These are phyloP conservation scores for Ditula angustiorana DNA, from an alignment of 2,888 invertebrate genomes.

Conservation along the genomic window DNA sequence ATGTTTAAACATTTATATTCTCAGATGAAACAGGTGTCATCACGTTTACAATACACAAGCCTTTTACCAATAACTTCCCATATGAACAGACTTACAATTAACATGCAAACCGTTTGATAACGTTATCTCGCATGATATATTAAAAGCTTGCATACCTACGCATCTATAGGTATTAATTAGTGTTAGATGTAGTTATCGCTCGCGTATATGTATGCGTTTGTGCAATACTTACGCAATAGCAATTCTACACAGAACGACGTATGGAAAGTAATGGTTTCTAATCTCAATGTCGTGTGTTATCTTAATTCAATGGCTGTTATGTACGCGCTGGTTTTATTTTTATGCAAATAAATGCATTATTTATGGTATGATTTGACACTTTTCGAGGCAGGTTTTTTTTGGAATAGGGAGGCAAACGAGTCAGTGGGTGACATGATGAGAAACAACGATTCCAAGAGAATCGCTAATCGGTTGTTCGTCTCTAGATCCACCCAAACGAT, in stretches of 20 bases:
- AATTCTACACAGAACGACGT: constrained; percentile 60
- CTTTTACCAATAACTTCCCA: neutral
- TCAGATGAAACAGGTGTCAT: too few species aligned
- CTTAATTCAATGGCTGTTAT: constrained; percentile 57
- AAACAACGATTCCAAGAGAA: too few species aligned
- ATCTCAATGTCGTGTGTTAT: constrained; percentile 72
- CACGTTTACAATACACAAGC: neutral
- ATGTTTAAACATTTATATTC: too few species aligned
- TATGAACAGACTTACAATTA: too few species aligned
- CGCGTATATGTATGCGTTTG: constrained; percentile 52
- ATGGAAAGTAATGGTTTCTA: constrained; percentile 74
- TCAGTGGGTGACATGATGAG: too few species aligned
- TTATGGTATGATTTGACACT: neutral
- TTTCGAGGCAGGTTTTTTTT: too few species aligned
- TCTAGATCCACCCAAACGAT: too few species aligned
- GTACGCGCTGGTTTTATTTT: constrained; percentile 33
- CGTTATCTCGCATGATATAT: constrained; percentile 26
- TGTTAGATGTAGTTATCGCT: constrained; percentile 27
- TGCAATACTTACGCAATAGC: constrained; percentile 65
- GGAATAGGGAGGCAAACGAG: too few species aligned
- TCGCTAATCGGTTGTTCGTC: too few species aligned
- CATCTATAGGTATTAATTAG: neutral
- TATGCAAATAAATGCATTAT: neutral
- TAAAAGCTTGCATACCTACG: constrained; percentile 15
- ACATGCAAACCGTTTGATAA: constrained; percentile 23